A percentile compares a stretch with the other conserved stretches of the same genome.
These are phyloP conservation scores for Drosophila jambulina DNA, from an alignment of 1,140 invertebrate species.

Conservation along the genomic window DNA sequence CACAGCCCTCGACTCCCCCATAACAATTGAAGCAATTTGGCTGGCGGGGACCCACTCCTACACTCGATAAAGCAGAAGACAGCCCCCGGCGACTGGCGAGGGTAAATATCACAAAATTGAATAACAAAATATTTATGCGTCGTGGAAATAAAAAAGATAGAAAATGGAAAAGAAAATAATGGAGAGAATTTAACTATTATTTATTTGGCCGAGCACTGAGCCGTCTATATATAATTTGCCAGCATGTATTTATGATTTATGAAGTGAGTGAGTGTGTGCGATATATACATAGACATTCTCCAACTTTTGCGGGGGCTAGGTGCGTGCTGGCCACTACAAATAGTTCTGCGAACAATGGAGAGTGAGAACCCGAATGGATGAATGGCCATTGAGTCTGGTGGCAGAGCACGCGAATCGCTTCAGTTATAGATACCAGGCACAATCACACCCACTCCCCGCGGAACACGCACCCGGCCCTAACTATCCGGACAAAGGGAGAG, in stretches of 20 bases:
- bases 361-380: conserved; percentile 40
- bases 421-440: conserved; percentile 66
- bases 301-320: conserved; percentile 14
- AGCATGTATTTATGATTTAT: conserved; percentile 81
- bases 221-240: conserved; percentile 77
- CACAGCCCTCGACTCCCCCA: conserved; percentile 40
- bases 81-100: conserved; percentile 33
- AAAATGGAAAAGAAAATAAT: conserved; percentile 25
- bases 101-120: conserved; percentile 77
- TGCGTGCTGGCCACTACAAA: conserved; percentile 71
- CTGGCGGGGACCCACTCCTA: conserved; percentile 7
- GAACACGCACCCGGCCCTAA: conserved; percentile 58
- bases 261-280: conserved; percentile 50
- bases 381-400: conserved; percentile 66
- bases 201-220: conserved; percentile 61
- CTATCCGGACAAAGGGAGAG: conserved; percentile 19
- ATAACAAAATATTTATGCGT: conserved; percentile 75
- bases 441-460: conserved; percentile 32
- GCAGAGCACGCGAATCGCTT: conserved; percentile 76
- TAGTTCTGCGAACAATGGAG: conserved; percentile 74
- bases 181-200: conserved; percentile 77
- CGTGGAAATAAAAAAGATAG: conserved; percentile 5
- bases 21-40: conserved; percentile 69
- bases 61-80: conserved; percentile 29
- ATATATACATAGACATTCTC: conserved; percentile 7